Conservation (phyloP, 2,797 vertebrate genomes). For the Trichosurus vulpecula region DNA sequence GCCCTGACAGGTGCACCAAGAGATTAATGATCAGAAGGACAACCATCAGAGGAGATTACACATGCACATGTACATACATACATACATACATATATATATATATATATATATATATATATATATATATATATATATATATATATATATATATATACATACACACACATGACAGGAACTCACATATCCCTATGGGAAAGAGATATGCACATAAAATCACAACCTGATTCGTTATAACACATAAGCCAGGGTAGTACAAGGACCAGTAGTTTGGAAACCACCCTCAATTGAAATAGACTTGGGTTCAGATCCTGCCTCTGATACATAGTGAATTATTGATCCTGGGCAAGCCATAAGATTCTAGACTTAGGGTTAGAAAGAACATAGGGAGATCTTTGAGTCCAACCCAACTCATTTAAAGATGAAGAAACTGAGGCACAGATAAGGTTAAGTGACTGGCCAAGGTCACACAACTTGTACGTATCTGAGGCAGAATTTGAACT, state of each 20-base stretch:
- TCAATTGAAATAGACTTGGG: not conserved
- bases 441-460: not conserved
- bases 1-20: not conserved
- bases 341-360: not conserved
- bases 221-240: not conserved
- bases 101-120: no score
- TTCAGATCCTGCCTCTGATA: not conserved
- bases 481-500: not conserved
- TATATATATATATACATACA: no score
- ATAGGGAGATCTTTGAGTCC: not conserved
- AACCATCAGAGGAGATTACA: not conserved
- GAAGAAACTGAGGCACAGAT: not conserved
- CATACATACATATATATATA: no score
- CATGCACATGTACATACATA: no score
- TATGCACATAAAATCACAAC: not conserved
- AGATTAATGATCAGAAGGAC: not conserved
- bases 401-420: not conserved
- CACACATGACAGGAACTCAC: not conserved
- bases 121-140: no score
- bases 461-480: not conserved
- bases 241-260: not conserved
- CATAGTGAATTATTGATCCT: not conserved
- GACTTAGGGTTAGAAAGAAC: not conserved
- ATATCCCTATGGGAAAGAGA: not conserved
- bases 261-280: not conserved